Percentiles rank a stretch among this genome's conserved stretches.
phyloP scores from a whole-genome alignment of 2,888 invertebrate species.

The Pseudoips prasinana region DNA sequence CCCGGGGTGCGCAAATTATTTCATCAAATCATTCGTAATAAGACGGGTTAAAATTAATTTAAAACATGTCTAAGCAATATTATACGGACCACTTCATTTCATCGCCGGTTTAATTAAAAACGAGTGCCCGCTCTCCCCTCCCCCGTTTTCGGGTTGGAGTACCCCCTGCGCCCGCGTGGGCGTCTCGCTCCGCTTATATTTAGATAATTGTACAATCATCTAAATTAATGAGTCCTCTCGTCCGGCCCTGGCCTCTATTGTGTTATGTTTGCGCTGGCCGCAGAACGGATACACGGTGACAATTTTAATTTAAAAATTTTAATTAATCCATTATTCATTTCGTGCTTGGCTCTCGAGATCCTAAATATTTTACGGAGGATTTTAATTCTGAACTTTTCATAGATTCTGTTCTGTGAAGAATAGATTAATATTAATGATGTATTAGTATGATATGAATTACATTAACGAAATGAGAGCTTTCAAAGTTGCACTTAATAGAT shows the following conservation, averaged over 20 bases:
- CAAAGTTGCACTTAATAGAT: constrained; percentile 21
- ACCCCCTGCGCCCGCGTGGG: constrained; percentile 69
- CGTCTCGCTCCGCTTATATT: constrained; percentile 80
- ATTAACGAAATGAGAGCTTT: constrained; percentile 28
- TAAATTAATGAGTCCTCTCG: constrained; percentile 81
- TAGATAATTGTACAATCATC: constrained; percentile 83
- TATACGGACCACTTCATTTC: constrained; percentile 82
- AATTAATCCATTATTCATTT: constrained; percentile 52
- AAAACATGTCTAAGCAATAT: constrained; percentile 82
- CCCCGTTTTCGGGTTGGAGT: constrained; percentile 76
- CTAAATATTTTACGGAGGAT: constrained; percentile 34
- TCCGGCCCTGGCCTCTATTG: constrained; percentile 76
- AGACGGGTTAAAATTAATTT: constrained; percentile 76
- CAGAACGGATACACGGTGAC: constrained; percentile 63
- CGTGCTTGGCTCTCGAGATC: constrained; percentile 35
- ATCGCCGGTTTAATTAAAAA: constrained; percentile 82
- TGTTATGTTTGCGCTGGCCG: constrained; percentile 67
- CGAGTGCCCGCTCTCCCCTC: constrained; percentile 78
- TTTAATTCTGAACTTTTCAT: constrained; percentile 31
- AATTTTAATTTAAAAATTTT: constrained; percentile 63
- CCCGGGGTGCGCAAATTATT: constrained; percentile 37
- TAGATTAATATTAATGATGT: too few relatives aligned
- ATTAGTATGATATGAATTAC: too few relatives aligned
- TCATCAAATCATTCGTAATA: constrained; percentile 59
- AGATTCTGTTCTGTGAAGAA: too few relatives aligned